Percentiles rank a stretch among this genome's conserved stretches.
phyloP scores from a whole-genome alignment of 2,888 invertebrate species.

The Apantesis nais region DNA sequence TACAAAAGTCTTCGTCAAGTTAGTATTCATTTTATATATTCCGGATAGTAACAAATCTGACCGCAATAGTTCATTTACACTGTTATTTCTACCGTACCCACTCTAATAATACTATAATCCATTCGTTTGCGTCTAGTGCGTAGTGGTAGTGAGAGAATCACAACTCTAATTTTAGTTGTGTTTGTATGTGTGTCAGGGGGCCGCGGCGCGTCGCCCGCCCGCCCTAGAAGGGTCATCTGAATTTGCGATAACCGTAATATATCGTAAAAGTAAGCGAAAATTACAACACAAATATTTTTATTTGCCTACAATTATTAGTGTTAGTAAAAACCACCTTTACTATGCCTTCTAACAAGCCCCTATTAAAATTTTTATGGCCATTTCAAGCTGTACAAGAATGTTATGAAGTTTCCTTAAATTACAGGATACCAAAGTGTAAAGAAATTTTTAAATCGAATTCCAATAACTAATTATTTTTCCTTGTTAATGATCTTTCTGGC shows the following conservation, averaged over 20 bases:
- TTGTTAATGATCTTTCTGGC: not conserved
- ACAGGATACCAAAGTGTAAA: not conserved
- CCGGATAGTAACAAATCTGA: conserved; percentile 52
- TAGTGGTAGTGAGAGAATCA: conserved; percentile 70
- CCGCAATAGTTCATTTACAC: conserved; percentile 62
- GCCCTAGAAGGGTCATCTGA: conserved; percentile 79
- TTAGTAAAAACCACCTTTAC: not conserved
- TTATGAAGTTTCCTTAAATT: not conserved
- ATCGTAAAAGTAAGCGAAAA: conserved; percentile 21
- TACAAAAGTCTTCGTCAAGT: not conserved
- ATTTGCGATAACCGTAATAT: conserved; percentile 43
- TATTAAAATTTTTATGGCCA: not conserved
- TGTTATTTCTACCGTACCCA: conserved; percentile 59
- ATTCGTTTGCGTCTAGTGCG: conserved; percentile 76
- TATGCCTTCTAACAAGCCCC: not conserved
- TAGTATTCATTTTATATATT: conserved; percentile 36
- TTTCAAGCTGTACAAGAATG: not conserved
- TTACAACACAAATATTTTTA: not conserved
- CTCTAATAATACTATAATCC: conserved; percentile 72
- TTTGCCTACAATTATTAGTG: not conserved
- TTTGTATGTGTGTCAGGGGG: conserved; percentile 83
- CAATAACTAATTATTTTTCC: not conserved
- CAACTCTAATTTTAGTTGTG: conserved; percentile 77
- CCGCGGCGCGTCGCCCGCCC: conserved; percentile 66
- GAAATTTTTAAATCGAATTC: not conserved